phyloP scores from a whole-genome alignment of 2,797 vertebrate species.

The Staurois parvus region DNA sequence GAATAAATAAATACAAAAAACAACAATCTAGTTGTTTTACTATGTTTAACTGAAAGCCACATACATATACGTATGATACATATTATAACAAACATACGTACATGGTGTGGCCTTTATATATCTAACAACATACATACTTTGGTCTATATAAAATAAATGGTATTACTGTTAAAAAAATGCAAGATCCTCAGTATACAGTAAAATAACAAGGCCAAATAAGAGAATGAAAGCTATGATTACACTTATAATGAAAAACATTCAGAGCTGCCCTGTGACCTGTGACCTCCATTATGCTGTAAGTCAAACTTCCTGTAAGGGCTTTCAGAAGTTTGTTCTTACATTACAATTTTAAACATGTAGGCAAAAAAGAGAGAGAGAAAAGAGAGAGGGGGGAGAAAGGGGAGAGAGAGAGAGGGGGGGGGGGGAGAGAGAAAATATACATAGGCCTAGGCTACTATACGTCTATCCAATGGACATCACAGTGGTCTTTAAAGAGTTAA shows the following conservation, averaged over 20 bases:
- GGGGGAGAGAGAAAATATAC: neutral
- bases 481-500: conserved; percentile 38
- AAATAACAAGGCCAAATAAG: neutral
- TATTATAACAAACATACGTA: no score
- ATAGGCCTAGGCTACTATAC: neutral
- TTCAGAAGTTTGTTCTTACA: neutral
- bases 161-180: no score
- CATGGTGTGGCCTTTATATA: no score
- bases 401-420: no score
- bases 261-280: neutral
- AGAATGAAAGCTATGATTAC: conserved; percentile 14
- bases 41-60: no score
- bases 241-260: conserved; percentile 16
- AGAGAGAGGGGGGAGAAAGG: no score
- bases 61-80: no score
- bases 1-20: no score
- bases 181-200: no score
- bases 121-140: no score
- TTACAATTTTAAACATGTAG: neutral
- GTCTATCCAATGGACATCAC: neutral
- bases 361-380: neutral
- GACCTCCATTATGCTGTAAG: conserved; percentile 9
- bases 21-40: no score
- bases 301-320: neutral
- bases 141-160: no score